Conservation (phyloP, 2,113 vertebrate genomes). For the Arizona elegans region DNA sequence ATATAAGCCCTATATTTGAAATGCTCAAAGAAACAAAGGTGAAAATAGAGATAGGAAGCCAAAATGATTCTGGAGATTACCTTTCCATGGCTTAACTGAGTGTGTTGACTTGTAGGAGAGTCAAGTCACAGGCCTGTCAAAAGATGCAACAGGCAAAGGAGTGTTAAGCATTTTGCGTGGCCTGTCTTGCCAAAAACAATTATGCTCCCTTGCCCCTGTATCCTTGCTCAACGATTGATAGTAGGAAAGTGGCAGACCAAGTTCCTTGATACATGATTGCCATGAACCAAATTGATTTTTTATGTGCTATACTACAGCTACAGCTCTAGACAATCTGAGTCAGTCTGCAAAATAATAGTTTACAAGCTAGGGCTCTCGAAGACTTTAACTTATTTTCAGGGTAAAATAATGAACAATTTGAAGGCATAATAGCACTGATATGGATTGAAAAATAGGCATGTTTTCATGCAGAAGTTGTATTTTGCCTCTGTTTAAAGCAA, state of each 20-base stretch:
- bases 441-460: not conserved
- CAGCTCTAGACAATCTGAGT: not conserved
- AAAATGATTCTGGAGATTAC: not conserved
- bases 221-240: not conserved
- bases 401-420: not conserved
- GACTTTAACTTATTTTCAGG: not conserved
- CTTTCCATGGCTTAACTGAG: not conserved
- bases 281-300: not conserved
- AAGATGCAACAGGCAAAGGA: not conserved
- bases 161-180: not conserved
- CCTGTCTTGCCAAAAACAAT: not conserved
- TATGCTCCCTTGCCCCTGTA: not conserved
- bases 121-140: not conserved
- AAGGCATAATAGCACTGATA: not conserved
- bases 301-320: not conserved
- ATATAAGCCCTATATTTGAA: not conserved
- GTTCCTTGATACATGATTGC: not conserved
- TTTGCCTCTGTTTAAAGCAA: not conserved
- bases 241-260: not conserved
- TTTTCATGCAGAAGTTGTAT: not conserved
- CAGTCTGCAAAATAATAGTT: not conserved
- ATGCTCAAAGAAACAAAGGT: not conserved
- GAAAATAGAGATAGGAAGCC: not conserved
- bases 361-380: not conserved
- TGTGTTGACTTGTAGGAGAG: not conserved